phyloP scores from a whole-genome alignment of 1,140 invertebrate species.

The Muscidifurax raptorellus region DNA sequence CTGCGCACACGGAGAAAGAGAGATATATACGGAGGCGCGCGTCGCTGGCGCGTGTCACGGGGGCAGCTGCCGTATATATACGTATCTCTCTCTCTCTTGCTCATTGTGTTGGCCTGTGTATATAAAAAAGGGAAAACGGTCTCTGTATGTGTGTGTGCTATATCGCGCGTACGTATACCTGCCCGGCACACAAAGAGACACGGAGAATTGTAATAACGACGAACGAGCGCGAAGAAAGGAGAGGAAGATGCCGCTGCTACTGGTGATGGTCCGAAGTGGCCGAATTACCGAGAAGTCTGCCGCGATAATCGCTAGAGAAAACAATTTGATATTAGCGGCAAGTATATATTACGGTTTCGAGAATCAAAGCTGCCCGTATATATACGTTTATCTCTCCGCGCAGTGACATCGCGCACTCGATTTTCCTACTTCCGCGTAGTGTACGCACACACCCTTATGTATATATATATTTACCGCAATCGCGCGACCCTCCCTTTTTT shows the following conservation, averaged over 20 bases:
- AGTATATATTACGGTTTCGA: not conserved
- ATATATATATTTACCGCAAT: slow-evolving; percentile 55
- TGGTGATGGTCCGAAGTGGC: slow-evolving; percentile 59
- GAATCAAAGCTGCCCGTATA: not conserved
- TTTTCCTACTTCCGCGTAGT: not conserved
- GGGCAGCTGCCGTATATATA: slow-evolving; percentile 56
- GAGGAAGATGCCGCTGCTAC: slow-evolving; percentile 39
- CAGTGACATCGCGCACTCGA: not conserved
- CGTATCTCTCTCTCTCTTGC: not conserved
- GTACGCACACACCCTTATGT: not conserved
- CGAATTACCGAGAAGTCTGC: slow-evolving; percentile 58
- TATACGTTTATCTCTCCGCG: no score
- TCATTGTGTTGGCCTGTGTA: slow-evolving; percentile 57
- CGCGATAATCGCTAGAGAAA: not conserved
- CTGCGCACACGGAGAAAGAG: not conserved
- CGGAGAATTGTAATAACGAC: slow-evolving; percentile 20
- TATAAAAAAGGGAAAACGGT: slow-evolving; percentile 57
- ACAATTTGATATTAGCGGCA: not conserved
- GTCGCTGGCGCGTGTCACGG: slow-evolving; percentile 60
- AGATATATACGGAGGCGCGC: not conserved
- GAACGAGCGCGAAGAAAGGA: slow-evolving; percentile 45
- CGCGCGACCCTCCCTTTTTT: slow-evolving; percentile 49
- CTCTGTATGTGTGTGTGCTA: slow-evolving; percentile 8
- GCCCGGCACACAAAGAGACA: not conserved
- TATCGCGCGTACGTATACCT: not conserved